A percentile compares a stretch with the other conserved stretches of the same genome.
Conservation (phyloP, 1,140 invertebrate species). For the Drosophila melanica region DNA sequence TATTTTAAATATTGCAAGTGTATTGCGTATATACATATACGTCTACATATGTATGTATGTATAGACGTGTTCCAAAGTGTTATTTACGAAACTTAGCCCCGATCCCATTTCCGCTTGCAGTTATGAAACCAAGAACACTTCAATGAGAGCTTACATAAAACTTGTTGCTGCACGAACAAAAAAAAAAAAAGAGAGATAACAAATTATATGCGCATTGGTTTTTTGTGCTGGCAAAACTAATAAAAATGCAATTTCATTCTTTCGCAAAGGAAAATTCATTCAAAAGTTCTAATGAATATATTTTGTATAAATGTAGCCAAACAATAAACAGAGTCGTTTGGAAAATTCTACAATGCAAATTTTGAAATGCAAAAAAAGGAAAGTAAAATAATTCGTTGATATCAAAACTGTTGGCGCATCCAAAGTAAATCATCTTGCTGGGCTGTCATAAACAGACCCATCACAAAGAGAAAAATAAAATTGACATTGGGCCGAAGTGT, state of each 20-base stretch:
- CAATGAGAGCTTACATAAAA: conserved; percentile 69
- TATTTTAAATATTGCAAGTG: neutral
- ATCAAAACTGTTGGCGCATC: conserved; percentile 14
- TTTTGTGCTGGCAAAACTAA: conserved; percentile 19
- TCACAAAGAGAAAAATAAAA: too few relatives aligned
- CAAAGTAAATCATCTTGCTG: neutral
- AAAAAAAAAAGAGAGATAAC: conserved; percentile 10
- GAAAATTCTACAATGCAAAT: conserved; percentile 16
- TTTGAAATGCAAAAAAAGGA: neutral
- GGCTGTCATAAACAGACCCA: too few relatives aligned
- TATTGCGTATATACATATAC: neutral
- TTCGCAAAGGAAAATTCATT: conserved; percentile 64
- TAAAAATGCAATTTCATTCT: conserved; percentile 57
- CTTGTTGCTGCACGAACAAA: conserved; percentile 15
- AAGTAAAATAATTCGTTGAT: conserved; percentile 7
- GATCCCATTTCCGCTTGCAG: conserved; percentile 67
- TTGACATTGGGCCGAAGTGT: too few relatives aligned
- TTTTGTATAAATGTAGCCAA: conserved; percentile 6
- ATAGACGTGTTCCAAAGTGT: neutral
- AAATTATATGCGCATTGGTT: conserved; percentile 73
- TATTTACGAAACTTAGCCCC: conserved; percentile 46
- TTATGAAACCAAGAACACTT: conserved; percentile 64
- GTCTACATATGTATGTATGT: neutral
- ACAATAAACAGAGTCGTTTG: neutral
- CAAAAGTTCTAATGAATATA: conserved; percentile 19